These are phyloP conservation scores for Alcedo atthis DNA, from an alignment of 2,797 vertebrate genomes.

Conservation along the genomic window DNA sequence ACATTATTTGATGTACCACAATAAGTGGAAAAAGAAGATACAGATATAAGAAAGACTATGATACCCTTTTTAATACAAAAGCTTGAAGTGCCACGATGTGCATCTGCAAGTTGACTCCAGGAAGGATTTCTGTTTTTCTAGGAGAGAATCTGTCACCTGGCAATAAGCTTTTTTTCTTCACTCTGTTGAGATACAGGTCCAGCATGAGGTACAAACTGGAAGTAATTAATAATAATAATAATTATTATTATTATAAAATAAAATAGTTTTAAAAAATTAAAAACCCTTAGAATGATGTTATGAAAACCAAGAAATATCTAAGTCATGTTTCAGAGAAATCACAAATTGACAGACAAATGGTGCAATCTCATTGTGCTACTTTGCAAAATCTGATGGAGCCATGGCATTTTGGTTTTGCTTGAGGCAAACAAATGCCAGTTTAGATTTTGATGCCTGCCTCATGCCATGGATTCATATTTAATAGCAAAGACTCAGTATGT, in stretches of 20 bases:
- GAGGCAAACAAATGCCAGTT: conserved; percentile 33
- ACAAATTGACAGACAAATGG: neutral
- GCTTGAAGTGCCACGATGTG: neutral
- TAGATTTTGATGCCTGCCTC: conserved; percentile 19
- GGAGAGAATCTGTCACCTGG: neutral
- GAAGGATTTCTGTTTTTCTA: neutral
- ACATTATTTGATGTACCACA: neutral
- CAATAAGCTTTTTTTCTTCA: neutral
- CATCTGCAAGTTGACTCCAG: neutral
- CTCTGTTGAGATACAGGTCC: neutral
- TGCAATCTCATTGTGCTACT: neutral
- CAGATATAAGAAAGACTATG: neutral
- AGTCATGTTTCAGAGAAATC: conserved; percentile 10
- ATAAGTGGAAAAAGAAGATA: neutral
- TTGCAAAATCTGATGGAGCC: conserved; percentile 18
- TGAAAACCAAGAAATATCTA: neutral
- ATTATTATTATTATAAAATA: neutral
- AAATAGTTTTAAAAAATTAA: neutral
- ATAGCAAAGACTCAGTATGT: neutral
- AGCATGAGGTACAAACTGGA: neutral
- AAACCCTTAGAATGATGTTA: neutral
- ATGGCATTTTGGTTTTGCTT: neutral
- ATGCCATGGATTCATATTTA: conserved; percentile 4
- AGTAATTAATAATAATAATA: neutral
- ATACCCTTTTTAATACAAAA: neutral